Evolutionary conservation across 1,140 invertebrate species (phyloP).

Genomic region (Mamestra configurata): DNA sequence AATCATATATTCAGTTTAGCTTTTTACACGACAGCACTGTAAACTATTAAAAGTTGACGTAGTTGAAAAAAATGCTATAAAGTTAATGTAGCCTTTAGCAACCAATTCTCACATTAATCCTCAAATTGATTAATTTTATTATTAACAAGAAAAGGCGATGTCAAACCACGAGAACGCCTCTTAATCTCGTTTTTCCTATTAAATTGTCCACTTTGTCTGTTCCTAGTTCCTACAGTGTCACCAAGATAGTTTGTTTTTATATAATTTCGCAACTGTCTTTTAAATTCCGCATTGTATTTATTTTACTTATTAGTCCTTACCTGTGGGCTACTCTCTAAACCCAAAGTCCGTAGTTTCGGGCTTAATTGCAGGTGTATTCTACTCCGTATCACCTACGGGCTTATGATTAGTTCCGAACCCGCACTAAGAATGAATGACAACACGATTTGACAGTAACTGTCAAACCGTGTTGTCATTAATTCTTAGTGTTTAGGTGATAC

Average conservation of each 20-base stretch:
- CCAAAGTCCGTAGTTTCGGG: too few species aligned
- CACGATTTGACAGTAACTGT: too few species aligned
- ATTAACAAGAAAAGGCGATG: not conserved
- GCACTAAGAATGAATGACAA: too few species aligned
- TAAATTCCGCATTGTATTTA: too few species aligned
- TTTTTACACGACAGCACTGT: not conserved
- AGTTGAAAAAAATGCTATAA: not conserved
- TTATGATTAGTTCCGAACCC: too few species aligned
- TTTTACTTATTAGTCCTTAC: too few species aligned
- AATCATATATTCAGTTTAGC: not conserved
- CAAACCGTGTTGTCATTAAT: too few species aligned
- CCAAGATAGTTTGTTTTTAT: not conserved
- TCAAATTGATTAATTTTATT: constrained; percentile 30
- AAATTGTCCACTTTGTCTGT: not conserved
- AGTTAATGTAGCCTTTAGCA: not conserved
- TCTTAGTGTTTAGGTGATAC: too few species aligned
- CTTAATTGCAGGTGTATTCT: too few species aligned
- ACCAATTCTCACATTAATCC: constrained; percentile 8
- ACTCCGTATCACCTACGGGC: too few species aligned
- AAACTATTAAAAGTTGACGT: not conserved
- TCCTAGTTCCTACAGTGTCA: not conserved
- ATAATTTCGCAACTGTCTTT: too few species aligned
- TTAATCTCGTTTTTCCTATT: constrained; percentile 21
- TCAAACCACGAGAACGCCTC: constrained; percentile 1
- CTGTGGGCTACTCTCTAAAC: too few species aligned